A percentile compares a stretch with the other conserved stretches of the same genome.
These are phyloP conservation scores for Uria aalge DNA, from an alignment of 2,113 vertebrate species.

Conservation along the genomic window DNA sequence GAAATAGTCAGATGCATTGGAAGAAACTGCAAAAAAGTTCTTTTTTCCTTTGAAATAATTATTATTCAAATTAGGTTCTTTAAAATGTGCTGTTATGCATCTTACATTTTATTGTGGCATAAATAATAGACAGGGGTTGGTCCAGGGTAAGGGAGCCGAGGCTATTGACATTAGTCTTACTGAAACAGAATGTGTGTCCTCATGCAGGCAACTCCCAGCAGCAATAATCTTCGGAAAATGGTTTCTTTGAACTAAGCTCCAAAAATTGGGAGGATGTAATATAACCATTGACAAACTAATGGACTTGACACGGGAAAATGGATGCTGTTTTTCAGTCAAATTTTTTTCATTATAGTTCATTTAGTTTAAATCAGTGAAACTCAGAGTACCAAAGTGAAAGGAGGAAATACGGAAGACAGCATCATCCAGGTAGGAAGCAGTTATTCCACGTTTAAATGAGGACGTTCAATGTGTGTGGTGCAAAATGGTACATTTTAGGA, in stretches of 20 bases:
- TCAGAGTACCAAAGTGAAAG: not conserved
- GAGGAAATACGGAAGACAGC: not conserved
- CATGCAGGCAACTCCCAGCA: not conserved
- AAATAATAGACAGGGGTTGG: not conserved
- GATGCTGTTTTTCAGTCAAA: not conserved
- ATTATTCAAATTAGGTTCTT: not conserved
- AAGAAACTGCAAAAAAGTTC: not conserved
- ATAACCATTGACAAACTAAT: constrained; percentile 2
- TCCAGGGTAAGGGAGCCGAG: not conserved
- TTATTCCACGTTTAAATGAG: not conserved
- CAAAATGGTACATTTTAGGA: not conserved
- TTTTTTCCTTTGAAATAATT: not conserved
- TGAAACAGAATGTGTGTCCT: not conserved
- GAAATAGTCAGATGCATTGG: not conserved
- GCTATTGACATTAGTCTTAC: not conserved
- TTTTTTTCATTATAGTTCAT: constrained; percentile 23
- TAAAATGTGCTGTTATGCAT: not conserved
- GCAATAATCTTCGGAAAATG: not conserved
- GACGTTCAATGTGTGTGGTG: not conserved
- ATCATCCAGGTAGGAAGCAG: not conserved
- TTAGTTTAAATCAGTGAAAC: not conserved
- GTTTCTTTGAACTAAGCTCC: not conserved
- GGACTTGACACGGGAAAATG: not conserved
- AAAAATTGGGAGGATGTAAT: not conserved
- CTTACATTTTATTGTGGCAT: not conserved